Conservation (phyloP, 1,140 invertebrate genomes). For the Lamellibrachia luymesi region DNA sequence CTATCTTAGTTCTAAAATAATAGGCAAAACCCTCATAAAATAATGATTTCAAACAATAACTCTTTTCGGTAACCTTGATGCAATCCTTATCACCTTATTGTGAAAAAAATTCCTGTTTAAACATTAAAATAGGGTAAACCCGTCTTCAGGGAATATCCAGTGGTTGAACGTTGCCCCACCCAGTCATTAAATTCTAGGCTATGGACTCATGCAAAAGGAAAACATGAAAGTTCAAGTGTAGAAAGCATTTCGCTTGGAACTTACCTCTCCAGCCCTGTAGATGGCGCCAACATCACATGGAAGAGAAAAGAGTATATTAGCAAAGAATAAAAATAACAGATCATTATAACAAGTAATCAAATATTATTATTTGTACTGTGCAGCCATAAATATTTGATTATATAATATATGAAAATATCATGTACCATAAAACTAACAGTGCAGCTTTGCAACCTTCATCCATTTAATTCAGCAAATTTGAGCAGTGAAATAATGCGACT, state of each 20-base stretch:
- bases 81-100: neutral
- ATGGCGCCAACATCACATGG: neutral
- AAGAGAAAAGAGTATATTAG: neutral
- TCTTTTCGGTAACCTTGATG: neutral
- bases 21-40: neutral
- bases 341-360: neutral
- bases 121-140: neutral
- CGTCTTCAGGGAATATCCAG: neutral
- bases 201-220: neutral
- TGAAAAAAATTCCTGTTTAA: neutral
- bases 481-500: no score
- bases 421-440: no score
- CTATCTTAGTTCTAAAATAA: no score
- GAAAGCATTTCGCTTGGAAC: neutral
- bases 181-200: neutral
- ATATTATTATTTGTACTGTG: neutral
- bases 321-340: neutral
- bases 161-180: neutral
- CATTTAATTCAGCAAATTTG: no score
- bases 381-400: neutral
- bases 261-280: neutral
- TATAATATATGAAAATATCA: neutral
- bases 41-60: neutral
- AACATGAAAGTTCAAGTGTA: neutral
- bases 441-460: no score